Conservation (phyloP, 2,888 invertebrate genomes). For the Caradrina kadenii region DNA sequence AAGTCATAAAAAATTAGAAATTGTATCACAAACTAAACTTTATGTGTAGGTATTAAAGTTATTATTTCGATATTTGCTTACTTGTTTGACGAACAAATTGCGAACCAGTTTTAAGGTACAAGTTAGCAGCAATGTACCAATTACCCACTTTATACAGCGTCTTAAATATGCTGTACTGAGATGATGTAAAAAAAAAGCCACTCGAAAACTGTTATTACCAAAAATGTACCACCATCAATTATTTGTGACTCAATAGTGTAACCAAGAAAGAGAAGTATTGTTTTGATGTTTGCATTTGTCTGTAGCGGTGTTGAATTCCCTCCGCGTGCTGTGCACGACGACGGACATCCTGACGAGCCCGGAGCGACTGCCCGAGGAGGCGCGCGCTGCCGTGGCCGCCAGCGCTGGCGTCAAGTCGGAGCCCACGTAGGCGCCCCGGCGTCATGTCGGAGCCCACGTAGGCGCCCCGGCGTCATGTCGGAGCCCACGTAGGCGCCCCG, state of each 20-base stretch:
- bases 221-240: neutral
- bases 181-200: neutral
- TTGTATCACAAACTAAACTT: too few species aligned
- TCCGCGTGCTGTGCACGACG: slow-evolving; percentile 96
- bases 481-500: slow-evolving; percentile 80
- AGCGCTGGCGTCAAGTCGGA: slow-evolving; percentile 83
- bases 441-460: slow-evolving; percentile 88
- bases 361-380: slow-evolving; percentile 96
- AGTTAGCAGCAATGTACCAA: too few species aligned
- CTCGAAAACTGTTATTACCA: neutral
- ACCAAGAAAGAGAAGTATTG: neutral
- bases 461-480: slow-evolving; percentile 81
- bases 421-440: slow-evolving; percentile 75
- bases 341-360: slow-evolving; percentile 98
- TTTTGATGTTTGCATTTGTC: slow-evolving; percentile 56
- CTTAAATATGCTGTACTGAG: too few species aligned
- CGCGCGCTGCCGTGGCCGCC: slow-evolving; percentile 93
- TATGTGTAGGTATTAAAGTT: neutral
- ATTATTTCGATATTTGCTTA: neutral
- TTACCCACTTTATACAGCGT: too few species aligned
- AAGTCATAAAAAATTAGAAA: too few species aligned
- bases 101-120: too few species aligned
- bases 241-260: neutral
- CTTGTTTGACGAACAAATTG: too few species aligned
- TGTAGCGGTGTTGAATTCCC: slow-evolving; percentile 97